Conservation (phyloP, 37 sponge, comb jelly and placozoan species). For the Lycopodina hypogea region DNA sequence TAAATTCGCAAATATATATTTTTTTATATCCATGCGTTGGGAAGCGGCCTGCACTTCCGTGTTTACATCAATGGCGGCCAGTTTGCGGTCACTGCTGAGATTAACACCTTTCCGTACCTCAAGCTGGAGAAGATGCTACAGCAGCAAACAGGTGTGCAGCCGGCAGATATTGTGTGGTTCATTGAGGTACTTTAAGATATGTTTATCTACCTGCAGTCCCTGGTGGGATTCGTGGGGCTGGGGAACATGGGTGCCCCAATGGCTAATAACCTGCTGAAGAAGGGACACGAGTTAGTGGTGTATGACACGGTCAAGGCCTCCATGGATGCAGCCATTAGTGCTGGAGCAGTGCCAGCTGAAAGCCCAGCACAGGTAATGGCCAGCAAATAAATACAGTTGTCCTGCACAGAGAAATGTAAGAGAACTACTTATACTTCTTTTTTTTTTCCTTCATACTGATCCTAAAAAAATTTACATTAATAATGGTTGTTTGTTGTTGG, state of each 20-base stretch:
- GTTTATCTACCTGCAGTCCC: too few relatives aligned
- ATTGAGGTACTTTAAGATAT: too few relatives aligned
- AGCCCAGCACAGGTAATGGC: conserved; percentile 61
- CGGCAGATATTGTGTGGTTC: neutral
- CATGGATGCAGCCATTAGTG: conserved; percentile 37
- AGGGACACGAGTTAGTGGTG: conserved; percentile 74
- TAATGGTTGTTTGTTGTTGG: too few relatives aligned
- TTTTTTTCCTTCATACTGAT: neutral
- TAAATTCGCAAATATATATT: too few relatives aligned
- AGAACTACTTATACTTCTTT: neutral
- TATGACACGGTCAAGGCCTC: conserved; percentile 63
- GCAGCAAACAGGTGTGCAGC: neutral
- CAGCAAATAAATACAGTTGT: conserved; percentile 26
- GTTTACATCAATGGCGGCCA: too few relatives aligned
- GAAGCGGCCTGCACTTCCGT: too few relatives aligned
- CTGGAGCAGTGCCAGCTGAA: conserved; percentile 65
- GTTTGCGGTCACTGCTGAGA: too few relatives aligned
- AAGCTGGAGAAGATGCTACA: neutral
- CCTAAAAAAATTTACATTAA: too few relatives aligned
- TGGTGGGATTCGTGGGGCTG: conserved; percentile 95
- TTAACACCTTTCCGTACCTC: too few relatives aligned
- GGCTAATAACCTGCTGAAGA: conserved; percentile 84
- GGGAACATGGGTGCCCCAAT: conserved; percentile 98
- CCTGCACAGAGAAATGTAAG: conserved; percentile 47
- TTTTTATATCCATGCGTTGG: too few relatives aligned